These are phyloP conservation scores for Scrobipalpa costella DNA, from an alignment of 2,888 invertebrate species.

Conservation along the genomic window DNA sequence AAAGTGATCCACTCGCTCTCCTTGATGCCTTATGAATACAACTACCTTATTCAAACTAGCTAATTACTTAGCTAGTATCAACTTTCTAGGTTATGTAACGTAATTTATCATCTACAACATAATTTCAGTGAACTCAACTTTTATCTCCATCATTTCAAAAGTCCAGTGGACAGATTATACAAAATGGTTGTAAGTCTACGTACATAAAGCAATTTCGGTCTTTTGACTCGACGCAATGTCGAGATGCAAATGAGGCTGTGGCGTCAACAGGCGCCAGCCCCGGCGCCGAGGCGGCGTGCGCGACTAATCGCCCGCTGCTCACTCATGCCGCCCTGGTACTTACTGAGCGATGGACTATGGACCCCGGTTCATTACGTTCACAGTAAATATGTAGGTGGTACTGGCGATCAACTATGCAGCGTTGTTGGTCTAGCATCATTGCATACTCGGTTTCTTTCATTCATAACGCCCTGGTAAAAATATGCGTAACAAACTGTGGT, in stretches of 20 bases:
- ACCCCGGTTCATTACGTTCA: constrained; percentile 6
- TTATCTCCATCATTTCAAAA: background rate
- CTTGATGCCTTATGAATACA: constrained; percentile 30
- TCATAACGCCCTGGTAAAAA: too few species aligned
- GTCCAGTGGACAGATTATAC: background rate
- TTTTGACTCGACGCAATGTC: constrained; percentile 49
- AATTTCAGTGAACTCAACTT: background rate
- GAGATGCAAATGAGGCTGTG: constrained; percentile 67
- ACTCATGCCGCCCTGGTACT: constrained; percentile 18
- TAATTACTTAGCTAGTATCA: constrained; percentile 28
- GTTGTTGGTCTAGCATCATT: too few species aligned
- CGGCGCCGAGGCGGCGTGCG: constrained; percentile 39
- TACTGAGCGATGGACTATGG: constrained; percentile 8
- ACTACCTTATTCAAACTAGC: constrained; percentile 29
- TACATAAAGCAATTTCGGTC: constrained; percentile 27
- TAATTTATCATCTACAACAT: background rate
- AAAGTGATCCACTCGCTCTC: constrained; percentile 32
- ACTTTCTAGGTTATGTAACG: background rate
- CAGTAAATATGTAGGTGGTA: background rate
- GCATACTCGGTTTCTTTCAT: too few species aligned
- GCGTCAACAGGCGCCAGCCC: constrained; percentile 53
- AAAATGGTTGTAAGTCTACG: constrained; percentile 7
- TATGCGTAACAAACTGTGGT: too few species aligned
- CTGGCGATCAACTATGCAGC: background rate
- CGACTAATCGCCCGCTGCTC: constrained; percentile 27